A percentile compares a stretch with the other conserved stretches of the same genome.
Conservation (phyloP, 2,888 invertebrate species). For the Pyrgus malvae region DNA sequence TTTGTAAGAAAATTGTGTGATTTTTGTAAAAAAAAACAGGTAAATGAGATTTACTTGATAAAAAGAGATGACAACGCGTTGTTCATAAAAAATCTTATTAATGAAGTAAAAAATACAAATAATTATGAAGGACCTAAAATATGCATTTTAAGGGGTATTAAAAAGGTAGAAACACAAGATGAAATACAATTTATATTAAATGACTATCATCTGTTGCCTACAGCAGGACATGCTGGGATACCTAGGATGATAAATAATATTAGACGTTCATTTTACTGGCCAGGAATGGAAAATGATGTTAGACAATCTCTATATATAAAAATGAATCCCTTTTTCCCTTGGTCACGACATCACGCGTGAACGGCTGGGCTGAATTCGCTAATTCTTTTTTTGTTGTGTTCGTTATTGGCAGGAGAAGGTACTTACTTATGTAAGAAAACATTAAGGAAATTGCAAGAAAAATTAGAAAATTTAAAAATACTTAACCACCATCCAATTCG, state of each 20-base stretch:
- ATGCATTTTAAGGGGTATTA: conserved; percentile 18
- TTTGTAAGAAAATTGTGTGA: conserved; percentile 31
- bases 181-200: conserved; percentile 34
- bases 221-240: conserved; percentile 35
- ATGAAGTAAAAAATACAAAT: not conserved
- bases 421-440: too few relatives aligned
- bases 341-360: too few relatives aligned
- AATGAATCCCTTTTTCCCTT: too few relatives aligned
- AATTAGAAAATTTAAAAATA: too few relatives aligned
- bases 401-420: too few relatives aligned
- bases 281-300: not conserved
- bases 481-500: too few relatives aligned
- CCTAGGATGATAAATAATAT: conserved; percentile 29
- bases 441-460: too few relatives aligned
- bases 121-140: not conserved
- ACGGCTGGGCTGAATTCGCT: too few relatives aligned
- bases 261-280: not conserved
- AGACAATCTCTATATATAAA: too few relatives aligned
- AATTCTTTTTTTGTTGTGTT: too few relatives aligned
- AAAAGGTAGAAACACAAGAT: conserved; percentile 29
- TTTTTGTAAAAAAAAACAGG: conserved; percentile 28
- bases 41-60: conserved; percentile 30
- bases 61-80: not conserved
- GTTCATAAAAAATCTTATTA: not conserved
- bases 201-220: conserved; percentile 35